Conservation (phyloP, 2,888 invertebrate genomes). For the Lasioglossum pauxillum region DNA sequence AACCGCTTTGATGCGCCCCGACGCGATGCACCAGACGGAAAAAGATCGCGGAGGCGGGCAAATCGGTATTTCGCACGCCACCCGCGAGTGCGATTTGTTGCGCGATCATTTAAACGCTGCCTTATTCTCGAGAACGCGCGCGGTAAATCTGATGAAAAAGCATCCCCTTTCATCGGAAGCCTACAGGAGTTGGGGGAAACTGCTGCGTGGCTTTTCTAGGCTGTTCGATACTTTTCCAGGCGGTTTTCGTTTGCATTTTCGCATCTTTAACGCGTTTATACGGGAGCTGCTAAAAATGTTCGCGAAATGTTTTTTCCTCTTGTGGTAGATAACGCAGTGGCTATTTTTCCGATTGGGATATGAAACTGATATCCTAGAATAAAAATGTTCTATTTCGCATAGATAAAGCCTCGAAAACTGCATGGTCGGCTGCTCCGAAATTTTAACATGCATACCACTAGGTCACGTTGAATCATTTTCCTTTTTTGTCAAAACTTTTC, state of each 20-base stretch:
- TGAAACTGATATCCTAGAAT: neutral
- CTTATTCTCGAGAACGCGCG: neutral
- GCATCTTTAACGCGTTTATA: neutral
- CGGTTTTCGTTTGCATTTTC: neutral
- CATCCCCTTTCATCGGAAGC: neutral
- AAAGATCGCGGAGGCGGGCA: constrained; percentile 37
- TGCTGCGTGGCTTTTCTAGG: neutral
- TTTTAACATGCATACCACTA: too few species aligned
- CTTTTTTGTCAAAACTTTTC: too few species aligned
- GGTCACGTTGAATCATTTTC: too few species aligned
- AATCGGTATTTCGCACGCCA: constrained; percentile 33
- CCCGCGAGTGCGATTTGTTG: constrained; percentile 32
- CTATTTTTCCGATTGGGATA: neutral
- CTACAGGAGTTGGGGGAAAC: neutral
- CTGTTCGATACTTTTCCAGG: neutral
- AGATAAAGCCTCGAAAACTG: too few species aligned
- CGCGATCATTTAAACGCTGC: constrained; percentile 25
- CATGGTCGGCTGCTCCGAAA: too few species aligned
- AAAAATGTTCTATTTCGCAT: too few species aligned
- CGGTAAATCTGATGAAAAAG: neutral
- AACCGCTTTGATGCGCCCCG: constrained; percentile 42
- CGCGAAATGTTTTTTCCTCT: neutral
- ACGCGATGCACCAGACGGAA: constrained; percentile 32
- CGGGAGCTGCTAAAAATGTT: neutral
- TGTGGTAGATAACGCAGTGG: neutral